Conservation (phyloP, 2,113 vertebrate species). For the Elephantulus edwardii region DNA sequence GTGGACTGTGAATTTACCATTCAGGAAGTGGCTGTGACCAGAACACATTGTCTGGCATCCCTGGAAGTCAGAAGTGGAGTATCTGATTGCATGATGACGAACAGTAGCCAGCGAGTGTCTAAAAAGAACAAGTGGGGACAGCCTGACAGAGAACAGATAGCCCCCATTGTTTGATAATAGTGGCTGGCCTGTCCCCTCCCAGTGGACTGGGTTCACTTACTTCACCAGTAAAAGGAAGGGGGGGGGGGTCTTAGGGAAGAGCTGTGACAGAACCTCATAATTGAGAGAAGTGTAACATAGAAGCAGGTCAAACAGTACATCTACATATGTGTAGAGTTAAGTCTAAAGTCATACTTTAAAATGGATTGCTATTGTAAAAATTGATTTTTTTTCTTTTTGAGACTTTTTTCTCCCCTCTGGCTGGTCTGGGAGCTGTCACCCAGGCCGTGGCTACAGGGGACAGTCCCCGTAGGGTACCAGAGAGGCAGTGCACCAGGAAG, state of each 20-base stretch:
- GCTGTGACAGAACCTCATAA: background rate
- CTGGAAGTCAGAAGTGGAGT: background rate
- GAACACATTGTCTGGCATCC: background rate
- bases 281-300: no score
- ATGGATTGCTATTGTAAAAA: no score
- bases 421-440: background rate
- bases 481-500: no score
- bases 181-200: no score
- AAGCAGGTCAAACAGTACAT: accelerated
- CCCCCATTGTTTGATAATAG: background rate
- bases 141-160: accelerated
- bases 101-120: background rate
- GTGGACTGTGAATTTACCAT: background rate
- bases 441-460: accelerated
- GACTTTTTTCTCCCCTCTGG: accelerated
- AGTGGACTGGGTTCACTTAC: background rate
- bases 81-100: accelerated
- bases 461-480: no score
- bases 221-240: background rate
- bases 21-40: background rate
- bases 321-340: accelerated
- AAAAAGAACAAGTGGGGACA: background rate
- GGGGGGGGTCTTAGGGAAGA: no score
- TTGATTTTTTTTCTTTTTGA: background rate
- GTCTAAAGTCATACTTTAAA: background rate